Evolutionary conservation across 2,888 invertebrate genomes (phyloP), one percentile per base, ranked within the genome.

Genomic region (Sinohyriopsis cumingii): DNA sequence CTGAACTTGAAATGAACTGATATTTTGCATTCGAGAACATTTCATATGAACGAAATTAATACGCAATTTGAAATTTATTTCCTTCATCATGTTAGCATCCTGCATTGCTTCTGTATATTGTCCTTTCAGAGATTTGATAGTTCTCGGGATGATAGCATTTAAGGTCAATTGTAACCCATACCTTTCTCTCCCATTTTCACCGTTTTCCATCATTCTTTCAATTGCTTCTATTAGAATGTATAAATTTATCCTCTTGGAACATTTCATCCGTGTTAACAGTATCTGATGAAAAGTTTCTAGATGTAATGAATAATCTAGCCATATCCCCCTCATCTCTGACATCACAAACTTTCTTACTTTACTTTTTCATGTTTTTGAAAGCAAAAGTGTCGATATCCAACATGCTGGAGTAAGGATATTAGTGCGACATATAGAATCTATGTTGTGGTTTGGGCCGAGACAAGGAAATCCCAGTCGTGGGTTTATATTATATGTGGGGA

Each of bases 311-410:
- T 15, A 72, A 59, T 45, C 68, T 55, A 24, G 65, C 61, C n/a
- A 68, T 33, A 55, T 72, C n/a, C n/a, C 72, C 28, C 72, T 65
- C 72, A 72, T 72, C 59, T 72, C 72, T 24, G 33, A 60, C 72
- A 72, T 72, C 19, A 72, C 66, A 20, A 33, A 53, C 55, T 61
- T 69, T 63, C 67, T 62, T 22, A 68, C 66, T 56, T 74, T 74
- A 7, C 68, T 61, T n/a, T 22, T 56, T 71, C 65, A 55, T 24
- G 22, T 65, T 28, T 60, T 61, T 68, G 55, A 25, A 61, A 22
- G 59, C 62, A 62, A 55, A 53, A 71, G 24, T 74, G 73, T 54
- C 61, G n/a, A 59, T 68, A 74, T 20, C 66, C 68, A 65, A 71
- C 67, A 19, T 59, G 25, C 45, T 65, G 67, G 19, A 69, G n/a